These are phyloP conservation scores for Zoanthus sociatus DNA, from an alignment of 92 coral and sea anemone species.

Conservation along the genomic window DNA sequence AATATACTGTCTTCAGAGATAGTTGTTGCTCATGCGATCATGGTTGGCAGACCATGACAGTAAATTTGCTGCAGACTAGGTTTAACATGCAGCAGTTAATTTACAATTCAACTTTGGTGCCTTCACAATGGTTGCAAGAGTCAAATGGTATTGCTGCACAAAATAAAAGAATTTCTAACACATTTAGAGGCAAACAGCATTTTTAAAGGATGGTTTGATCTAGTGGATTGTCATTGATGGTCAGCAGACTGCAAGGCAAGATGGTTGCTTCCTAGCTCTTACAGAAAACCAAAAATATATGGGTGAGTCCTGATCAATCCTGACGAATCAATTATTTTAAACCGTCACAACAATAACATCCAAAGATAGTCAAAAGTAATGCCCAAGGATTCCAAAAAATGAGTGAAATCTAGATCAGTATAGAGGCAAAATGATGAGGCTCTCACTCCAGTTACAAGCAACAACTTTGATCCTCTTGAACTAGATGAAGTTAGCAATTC, in stretches of 20 bases:
- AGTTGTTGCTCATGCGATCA: too few relatives aligned
- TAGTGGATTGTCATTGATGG: too few relatives aligned
- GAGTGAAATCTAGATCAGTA: neutral
- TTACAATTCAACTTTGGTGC: too few relatives aligned
- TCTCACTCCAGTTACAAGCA: neutral
- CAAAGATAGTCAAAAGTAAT: neutral
- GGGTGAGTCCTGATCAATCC: conserved; percentile 20
- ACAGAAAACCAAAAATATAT: neutral
- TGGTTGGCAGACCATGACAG: too few relatives aligned
- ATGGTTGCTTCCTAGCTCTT: conserved; percentile 25
- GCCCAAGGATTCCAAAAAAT: neutral
- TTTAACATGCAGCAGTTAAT: too few relatives aligned
- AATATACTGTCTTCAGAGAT: too few relatives aligned
- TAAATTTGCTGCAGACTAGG: too few relatives aligned
- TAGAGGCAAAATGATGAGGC: neutral
- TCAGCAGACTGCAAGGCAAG: too few relatives aligned
- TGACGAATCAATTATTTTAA: neutral
- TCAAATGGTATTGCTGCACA: neutral
- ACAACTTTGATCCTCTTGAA: neutral
- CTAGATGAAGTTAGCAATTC: neutral
- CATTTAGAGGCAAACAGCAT: neutral
- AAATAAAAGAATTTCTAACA: neutral
- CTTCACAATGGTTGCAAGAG: too few relatives aligned
- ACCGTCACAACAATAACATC: neutral
- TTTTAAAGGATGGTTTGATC: neutral